Percentiles rank a stretch among this genome's conserved stretches.
Evolutionary conservation across 2,797 vertebrate species (phyloP).

Genomic region (Dendrocincla tyrannina): DNA sequence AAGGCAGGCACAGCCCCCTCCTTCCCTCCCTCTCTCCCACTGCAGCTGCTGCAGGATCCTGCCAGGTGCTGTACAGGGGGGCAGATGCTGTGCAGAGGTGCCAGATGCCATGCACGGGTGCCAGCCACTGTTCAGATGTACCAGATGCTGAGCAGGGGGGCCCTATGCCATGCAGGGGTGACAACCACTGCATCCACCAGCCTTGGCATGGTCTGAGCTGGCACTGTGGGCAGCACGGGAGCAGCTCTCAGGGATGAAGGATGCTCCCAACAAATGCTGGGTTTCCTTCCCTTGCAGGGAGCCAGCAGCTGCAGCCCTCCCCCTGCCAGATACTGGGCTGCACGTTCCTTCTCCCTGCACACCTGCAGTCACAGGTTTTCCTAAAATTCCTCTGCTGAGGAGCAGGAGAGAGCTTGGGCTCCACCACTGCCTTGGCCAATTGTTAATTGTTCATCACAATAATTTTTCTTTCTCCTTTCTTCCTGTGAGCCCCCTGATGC

Average conservation of each 20-base stretch:
- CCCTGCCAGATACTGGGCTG: background rate
- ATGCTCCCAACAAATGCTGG: background rate
- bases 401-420: background rate
- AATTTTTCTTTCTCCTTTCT: background rate
- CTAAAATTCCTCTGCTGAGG: background rate
- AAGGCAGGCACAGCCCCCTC: background rate
- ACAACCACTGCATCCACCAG: background rate
- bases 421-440: background rate
- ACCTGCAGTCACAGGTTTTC: background rate
- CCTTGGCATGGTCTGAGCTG: fast-evolving
- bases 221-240: fast-evolving
- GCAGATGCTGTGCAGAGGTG: background rate
- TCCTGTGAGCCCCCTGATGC: background rate
- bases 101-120: background rate
- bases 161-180: background rate
- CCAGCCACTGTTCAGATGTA: background rate
- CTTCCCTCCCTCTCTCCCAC: fast-evolving
- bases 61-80: fast-evolving
- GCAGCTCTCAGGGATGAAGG: fast-evolving
- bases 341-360: background rate
- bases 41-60: background rate
- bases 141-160: background rate
- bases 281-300: background rate
- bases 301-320: fast-evolving
- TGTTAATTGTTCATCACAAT: background rate